Base-by-base conservation (phyloP, 2,113 vertebrate genomes). In the human region DNA sequence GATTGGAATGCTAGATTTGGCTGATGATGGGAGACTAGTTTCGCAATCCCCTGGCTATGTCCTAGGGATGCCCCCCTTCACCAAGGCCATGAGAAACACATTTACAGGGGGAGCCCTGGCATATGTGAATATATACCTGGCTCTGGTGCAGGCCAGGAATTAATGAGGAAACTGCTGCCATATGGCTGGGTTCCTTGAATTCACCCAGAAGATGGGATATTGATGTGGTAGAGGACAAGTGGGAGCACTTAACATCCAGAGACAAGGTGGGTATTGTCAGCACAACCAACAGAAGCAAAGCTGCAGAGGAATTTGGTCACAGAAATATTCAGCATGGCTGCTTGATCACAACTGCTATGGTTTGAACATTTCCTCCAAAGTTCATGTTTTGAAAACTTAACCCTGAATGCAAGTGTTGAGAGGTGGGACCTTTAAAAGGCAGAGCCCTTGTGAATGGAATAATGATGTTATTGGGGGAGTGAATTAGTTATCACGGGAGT, bases 71-170 rank as follows among this genome's bases (percentile, higher is more conserved):
- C 32, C 3, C 76, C 6, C 20, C 12, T 64, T 66, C 40, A 32
- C 66, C 9, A 8, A 52, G 50, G 32, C 27, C 40, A 14, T 32
- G 90, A 30, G 32, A n/a, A 50, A 13, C 1, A 10, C 23, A 4
- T 1, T 22, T 32, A 40, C 8, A 0, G 2, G 32, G 14, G 40
- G 9, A 5, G 1, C 0, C 10, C 18, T 2, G 20, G 61, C 35
- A 30, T 27, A 11, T 1, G 12, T 6, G 25, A 10, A 30, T 17
- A 64, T 30, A 64, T 13, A 64, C 61, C 61, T 30, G 20, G 45
- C 18, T 12, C 1, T 2, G 18, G 0, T 76, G 25, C 18, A 3
- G 82, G 27, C 76, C 25, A 52, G 16, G 40, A 35, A 30, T 2
- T 5, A 12, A 9, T 11, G 6, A 20, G 32, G 23, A 30, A 43